phyloP scores from a whole-genome alignment of 1,140 invertebrate species.

The Euglossa dilemma region DNA sequence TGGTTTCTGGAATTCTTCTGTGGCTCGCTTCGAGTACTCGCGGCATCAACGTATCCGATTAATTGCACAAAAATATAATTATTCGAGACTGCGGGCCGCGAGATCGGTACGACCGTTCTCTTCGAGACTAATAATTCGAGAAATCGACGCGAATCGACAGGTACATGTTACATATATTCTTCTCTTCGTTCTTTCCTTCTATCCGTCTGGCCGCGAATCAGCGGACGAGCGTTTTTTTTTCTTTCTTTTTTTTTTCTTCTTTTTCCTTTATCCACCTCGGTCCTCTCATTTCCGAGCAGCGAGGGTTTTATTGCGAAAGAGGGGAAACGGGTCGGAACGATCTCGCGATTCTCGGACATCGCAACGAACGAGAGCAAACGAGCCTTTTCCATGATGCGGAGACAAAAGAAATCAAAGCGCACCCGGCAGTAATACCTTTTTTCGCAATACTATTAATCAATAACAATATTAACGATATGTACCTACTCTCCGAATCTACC shows the following conservation, averaged over 20 bases:
- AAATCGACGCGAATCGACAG: slow-evolving; percentile 21
- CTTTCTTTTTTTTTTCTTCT: too few species aligned
- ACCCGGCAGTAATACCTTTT: slow-evolving; percentile 69
- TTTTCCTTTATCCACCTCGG: too few species aligned
- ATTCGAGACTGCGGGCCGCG: background rate
- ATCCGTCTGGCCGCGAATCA: background rate
- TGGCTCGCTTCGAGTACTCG: slow-evolving; percentile 1
- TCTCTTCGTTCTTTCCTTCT: background rate
- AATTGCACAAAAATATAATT: slow-evolving; percentile 41
- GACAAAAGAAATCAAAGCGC: slow-evolving; percentile 73
- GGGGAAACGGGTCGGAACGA: background rate
- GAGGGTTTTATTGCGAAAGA: background rate
- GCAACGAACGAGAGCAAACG: slow-evolving; percentile 8
- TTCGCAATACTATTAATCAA: slow-evolving; percentile 73
- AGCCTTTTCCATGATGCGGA: background rate
- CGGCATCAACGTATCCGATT: background rate
- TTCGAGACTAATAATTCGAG: slow-evolving; percentile 14
- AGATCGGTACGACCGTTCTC: slow-evolving; percentile 6
- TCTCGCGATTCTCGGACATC: slow-evolving; percentile 3
- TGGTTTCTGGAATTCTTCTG: background rate
- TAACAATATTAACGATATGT: slow-evolving; percentile 80
- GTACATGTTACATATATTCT: background rate
- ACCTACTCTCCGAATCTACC: slow-evolving; percentile 66
- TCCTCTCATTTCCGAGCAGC: background rate
- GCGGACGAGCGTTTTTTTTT: background rate